These are phyloP conservation scores for Serripes groenlandicus DNA, from an alignment of 2,888 invertebrate species.

Conservation along the genomic window DNA sequence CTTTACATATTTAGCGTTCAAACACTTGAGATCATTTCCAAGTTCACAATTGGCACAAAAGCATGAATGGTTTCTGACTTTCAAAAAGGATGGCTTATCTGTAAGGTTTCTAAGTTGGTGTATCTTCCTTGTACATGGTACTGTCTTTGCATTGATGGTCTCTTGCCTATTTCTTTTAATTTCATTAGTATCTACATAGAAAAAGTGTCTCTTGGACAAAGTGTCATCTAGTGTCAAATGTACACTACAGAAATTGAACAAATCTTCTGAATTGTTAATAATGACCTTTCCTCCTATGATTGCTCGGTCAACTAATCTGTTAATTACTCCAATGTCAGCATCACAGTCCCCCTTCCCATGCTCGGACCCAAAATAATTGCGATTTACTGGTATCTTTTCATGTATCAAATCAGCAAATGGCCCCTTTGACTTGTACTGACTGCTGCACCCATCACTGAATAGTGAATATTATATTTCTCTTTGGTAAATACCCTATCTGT, in stretches of 20 bases:
- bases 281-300: constrained; percentile 27
- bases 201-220: constrained; percentile 37
- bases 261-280: constrained; percentile 38
- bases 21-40: constrained; percentile 22
- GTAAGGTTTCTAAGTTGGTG: constrained; percentile 29
- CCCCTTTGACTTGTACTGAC: constrained; percentile 43
- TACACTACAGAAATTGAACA: constrained; percentile 34
- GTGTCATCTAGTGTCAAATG: constrained; percentile 26
- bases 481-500: constrained; percentile 3
- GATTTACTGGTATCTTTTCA: constrained; percentile 14
- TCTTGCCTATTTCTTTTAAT: constrained; percentile 37
- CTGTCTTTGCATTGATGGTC: constrained; percentile 21
- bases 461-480: constrained; percentile 37
- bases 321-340: constrained; percentile 20
- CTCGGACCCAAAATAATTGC: constrained; percentile 43
- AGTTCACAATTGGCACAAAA: constrained; percentile 43
- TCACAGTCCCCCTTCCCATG: constrained; percentile 39
- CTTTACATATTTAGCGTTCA: constrained; percentile 48
- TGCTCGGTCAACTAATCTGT: constrained; percentile 24
- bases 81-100: constrained; percentile 4
- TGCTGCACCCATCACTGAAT: constrained; percentile 45
- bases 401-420: constrained; percentile 34
- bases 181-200: constrained; percentile 30
- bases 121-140: constrained; percentile 34
- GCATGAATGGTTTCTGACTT: constrained; percentile 35